Evolutionary conservation across 2,888 invertebrate genomes (phyloP), one percentile per base, ranked within the genome.

Genomic region (Drosophila algonquin): DNA sequence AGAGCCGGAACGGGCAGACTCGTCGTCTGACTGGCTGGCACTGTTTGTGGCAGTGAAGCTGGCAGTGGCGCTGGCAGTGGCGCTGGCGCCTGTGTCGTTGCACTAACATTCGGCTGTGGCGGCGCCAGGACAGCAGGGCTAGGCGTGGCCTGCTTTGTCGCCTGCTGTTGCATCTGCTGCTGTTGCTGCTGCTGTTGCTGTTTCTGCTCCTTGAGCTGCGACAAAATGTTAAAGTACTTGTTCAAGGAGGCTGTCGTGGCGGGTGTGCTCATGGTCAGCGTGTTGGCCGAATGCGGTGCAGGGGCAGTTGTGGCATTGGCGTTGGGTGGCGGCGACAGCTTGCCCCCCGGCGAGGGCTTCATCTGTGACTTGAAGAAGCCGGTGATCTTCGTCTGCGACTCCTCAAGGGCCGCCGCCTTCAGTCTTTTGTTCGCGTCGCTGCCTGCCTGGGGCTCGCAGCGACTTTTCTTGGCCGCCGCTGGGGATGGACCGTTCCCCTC

Each of bases 281-380:
- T 82, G 63, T 67, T 86, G 21, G 88, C 86, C 10, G 80, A 63
- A n/a, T 75, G 63, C 8, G 53, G 16, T 16, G 70, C 46, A n/a
- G 69, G 50, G 10, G 69, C 47, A n/a, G 63, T 18, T 53, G 62
- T 4, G 35, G 35, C 32, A 3, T 32, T 44, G 76, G 57, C 54
- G 77, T 27, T 56, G 64, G 79, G 69, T 47, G 79, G 80, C n/a
- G 75, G 84, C 50, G 86, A 77, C 1, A 73, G 64, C 30, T 72
- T 72, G 3, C 71, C 71, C 5, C 81, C 73, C 2, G 84, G 63
- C 6, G 81, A 76, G 47, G 91, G 90, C 75, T 96, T 97, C 93
- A 96, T 95, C 92, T 96, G 96, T 75, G 96, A 95, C 91, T 96
- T 97, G 92, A 96, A 97, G 92, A 95, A 97, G 89, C 96, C 96